A percentile compares a stretch with the other conserved stretches of the same genome.
phyloP scores from a whole-genome alignment of 2,113 vertebrate species.

The Aptenodytes patagonicus region DNA sequence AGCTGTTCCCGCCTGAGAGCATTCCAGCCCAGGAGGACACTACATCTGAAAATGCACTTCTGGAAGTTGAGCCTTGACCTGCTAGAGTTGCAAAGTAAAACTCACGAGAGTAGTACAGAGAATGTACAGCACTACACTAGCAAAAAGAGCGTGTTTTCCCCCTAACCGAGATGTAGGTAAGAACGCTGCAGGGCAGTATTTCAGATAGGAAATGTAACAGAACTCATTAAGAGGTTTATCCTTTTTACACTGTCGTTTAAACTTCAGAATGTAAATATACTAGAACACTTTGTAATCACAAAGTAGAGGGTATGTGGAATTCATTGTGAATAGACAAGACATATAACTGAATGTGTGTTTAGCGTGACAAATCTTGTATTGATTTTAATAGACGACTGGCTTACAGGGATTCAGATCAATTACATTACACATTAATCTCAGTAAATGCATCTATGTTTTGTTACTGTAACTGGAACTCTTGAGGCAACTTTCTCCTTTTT shows the following conservation, averaged over 20 bases:
- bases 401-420: not conserved
- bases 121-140: not conserved
- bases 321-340: not conserved
- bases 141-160: not conserved
- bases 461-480: slow-evolving; percentile 11
- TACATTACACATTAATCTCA: not conserved
- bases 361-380: not conserved
- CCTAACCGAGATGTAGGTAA: not conserved
- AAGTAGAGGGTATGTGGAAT: not conserved
- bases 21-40: not conserved
- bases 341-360: not conserved
- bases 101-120: not conserved
- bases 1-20: not conserved
- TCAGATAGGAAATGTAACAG: not conserved
- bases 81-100: not conserved
- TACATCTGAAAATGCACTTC: not conserved
- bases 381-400: not conserved
- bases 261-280: not conserved
- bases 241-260: not conserved
- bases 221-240: not conserved
- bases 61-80: not conserved
- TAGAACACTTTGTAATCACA: not conserved
- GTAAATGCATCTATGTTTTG: not conserved
- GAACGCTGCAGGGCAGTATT: not conserved
- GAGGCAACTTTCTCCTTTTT: slow-evolving; percentile 11